Base-by-base conservation (phyloP, 2,888 invertebrate species). In the Epirrita christyi region DNA sequence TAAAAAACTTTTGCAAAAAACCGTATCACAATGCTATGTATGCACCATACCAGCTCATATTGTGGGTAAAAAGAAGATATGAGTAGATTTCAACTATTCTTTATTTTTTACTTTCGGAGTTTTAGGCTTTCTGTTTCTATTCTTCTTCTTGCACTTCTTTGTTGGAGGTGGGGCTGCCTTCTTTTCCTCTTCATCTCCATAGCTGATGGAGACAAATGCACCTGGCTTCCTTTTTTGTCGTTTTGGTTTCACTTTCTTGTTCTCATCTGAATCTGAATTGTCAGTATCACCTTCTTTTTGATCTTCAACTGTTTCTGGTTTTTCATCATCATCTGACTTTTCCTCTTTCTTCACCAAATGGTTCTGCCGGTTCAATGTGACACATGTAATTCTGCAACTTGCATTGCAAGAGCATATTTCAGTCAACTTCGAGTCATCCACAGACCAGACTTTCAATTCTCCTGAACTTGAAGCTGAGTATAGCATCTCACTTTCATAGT, bases 401-500 rank as follows among this genome's bases (percentile, higher is more conserved):
- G 94, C 93, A 78, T 93, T 94, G n/a, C 92, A 85, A 54, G 89
- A 91, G 37, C 94, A 93, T 63, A 95, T 80, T 79, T 94, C 92
- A 71, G 83, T 72, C 72, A 94, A 71, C 42, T 76, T 81, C 4
- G 81, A 76, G 56, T 86, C 78, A 32, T 70, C 67, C 14, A 83
- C 74, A 38, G 78, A 89, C 96, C 96, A 97, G 0, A 97, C 83
- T 85, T 96, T 96, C 44, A 97, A 88, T 75, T 95, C 94, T 0
- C 98, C 98, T 59, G 94, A 93, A 85, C 97, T 97, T 6, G 96
- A 96, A 13, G 95, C 95, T 32, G 96, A 94, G 48, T 95, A 94
- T 21, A 97, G 75, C 68, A 91, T 92, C 48, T 93, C 81, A 47
- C 94, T 92, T 52, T 92, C 85, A 72, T 84, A 92, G 54, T 89